phyloP scores from a whole-genome alignment of 2,113 vertebrate genomes.

The Pseudopipra pipra region DNA sequence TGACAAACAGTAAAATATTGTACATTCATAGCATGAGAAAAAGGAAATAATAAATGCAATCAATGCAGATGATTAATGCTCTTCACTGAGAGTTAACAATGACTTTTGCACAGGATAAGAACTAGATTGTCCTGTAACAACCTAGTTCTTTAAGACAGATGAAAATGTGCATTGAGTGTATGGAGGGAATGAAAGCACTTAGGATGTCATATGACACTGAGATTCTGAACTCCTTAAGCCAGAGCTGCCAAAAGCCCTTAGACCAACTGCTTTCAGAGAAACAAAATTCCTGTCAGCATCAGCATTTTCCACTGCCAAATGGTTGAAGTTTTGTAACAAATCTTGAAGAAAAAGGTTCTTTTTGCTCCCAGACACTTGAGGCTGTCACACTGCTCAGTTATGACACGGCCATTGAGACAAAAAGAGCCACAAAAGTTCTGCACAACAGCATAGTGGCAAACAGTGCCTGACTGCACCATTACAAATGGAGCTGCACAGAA shows the following conservation, averaged over 20 bases:
- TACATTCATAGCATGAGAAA: neutral
- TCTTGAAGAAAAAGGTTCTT: neutral
- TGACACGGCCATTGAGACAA: neutral
- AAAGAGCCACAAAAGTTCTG: slow-evolving; percentile 5
- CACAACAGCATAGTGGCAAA: slow-evolving; percentile 37
- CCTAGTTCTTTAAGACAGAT: neutral
- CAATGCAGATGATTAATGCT: neutral
- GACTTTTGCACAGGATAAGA: neutral
- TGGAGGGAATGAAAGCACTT: neutral
- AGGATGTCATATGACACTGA: neutral
- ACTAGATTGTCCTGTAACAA: neutral
- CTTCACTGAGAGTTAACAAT: neutral
- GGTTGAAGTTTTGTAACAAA: slow-evolving; percentile 9
- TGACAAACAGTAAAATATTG: neutral
- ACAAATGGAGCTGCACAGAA: neutral
- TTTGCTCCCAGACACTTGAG: neutral
- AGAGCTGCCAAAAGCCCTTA: neutral
- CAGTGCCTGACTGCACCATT: slow-evolving; percentile 8
- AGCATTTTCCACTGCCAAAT: slow-evolving; percentile 19
- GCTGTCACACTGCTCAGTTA: neutral
- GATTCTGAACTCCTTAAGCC: neutral
- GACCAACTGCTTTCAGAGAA: neutral
- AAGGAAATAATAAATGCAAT: neutral
- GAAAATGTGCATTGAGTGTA: neutral
- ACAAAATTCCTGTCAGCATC: neutral